Evolutionary conservation across 2,888 invertebrate species (phyloP).

Genomic region (Oegoconia quadripuncta): DNA sequence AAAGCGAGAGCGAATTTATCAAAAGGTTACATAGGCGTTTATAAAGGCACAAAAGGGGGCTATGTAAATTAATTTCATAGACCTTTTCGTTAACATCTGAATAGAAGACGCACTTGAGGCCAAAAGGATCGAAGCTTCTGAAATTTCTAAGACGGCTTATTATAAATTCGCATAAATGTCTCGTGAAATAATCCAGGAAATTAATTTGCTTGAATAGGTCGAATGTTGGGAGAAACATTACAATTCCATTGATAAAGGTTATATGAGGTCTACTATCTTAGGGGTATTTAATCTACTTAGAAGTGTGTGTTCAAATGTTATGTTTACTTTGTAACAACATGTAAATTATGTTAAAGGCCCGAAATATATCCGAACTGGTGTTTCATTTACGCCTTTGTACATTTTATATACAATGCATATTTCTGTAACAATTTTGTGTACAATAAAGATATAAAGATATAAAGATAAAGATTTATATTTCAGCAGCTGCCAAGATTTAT

Average conservation of each 20-base stretch:
- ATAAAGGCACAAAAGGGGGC: conserved; percentile 46
- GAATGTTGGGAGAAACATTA: conserved; percentile 9
- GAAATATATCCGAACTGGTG: no score
- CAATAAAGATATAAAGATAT: no score
- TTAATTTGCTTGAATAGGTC: conserved; percentile 23
- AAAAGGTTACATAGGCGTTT: conserved; percentile 44
- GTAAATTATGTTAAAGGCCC: neutral
- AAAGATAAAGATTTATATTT: no score
- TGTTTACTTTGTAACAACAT: no score
- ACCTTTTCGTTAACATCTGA: conserved; percentile 59
- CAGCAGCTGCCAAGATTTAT: no score
- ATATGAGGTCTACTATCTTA: conserved; percentile 8
- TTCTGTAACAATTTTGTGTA: no score
- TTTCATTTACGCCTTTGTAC: no score
- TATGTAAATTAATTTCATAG: conserved; percentile 68
- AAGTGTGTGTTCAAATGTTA: neutral
- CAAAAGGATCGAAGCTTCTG: conserved; percentile 42
- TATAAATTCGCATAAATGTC: conserved; percentile 47
- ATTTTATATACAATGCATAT: no score
- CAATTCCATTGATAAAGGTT: conserved; percentile 18
- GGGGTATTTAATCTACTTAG: neutral
- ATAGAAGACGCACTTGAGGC: conserved; percentile 38
- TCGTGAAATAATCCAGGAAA: conserved; percentile 23
- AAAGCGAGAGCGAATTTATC: conserved; percentile 48
- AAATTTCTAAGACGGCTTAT: conserved; percentile 43